phyloP scores from a whole-genome alignment of 2,113 vertebrate species.

The Grammomys surdaster region DNA sequence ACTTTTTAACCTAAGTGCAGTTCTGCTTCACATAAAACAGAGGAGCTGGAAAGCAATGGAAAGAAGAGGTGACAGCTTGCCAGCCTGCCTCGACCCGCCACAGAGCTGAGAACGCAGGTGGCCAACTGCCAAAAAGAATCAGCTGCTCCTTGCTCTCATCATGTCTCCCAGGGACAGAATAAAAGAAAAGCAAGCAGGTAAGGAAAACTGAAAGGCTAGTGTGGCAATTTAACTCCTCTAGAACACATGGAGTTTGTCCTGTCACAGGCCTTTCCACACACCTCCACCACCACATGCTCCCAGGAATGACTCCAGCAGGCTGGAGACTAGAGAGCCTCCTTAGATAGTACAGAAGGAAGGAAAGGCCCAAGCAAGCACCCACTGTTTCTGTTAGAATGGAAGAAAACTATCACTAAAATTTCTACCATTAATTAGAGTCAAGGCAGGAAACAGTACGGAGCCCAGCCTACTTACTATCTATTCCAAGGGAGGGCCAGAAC shows the following conservation, averaged over 20 bases:
- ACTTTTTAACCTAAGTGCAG: conserved; percentile 46
- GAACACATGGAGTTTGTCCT: neutral
- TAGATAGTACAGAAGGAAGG: neutral
- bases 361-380: neutral
- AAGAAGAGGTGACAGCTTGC: neutral
- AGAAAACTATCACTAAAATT: neutral
- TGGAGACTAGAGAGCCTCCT: neutral
- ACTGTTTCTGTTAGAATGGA: neutral
- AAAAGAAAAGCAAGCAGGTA: neutral
- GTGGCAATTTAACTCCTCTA: neutral
- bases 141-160: no score
- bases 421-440: neutral
- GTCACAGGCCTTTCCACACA: neutral
- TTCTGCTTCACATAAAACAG: conserved; percentile 24
- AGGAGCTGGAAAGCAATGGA: conserved; percentile 48
- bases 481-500: neutral
- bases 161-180: neutral
- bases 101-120: neutral
- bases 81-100: conserved; percentile 20
- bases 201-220: neutral
- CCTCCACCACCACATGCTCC: neutral
- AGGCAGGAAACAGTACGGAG: neutral
- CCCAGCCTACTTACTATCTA: neutral
- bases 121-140: conserved; percentile 3
- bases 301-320: neutral